Conservation (phyloP, 37 sponge, comb jelly and placozoan species). For the Petrosia ficiformis region DNA sequence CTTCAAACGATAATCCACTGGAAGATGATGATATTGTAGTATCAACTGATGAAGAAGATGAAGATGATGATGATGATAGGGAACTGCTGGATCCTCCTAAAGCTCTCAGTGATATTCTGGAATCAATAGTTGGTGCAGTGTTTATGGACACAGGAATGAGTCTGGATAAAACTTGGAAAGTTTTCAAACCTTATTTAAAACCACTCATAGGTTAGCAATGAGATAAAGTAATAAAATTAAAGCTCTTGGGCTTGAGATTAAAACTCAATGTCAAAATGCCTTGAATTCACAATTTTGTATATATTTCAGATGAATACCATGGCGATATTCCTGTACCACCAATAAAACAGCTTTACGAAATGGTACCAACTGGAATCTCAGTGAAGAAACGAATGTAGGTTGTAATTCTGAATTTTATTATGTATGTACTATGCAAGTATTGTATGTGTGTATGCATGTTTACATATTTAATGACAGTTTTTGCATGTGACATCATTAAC, state of each 20-base stretch:
- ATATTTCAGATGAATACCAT: constrained; percentile 28
- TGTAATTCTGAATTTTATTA: too few species aligned
- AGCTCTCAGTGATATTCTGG: constrained; percentile 89
- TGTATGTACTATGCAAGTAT: too few species aligned
- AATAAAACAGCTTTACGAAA: constrained; percentile 27
- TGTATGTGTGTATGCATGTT: too few species aligned
- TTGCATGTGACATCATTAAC: too few species aligned
- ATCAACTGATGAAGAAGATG: not conserved
- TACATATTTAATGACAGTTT: too few species aligned
- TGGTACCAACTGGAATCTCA: not conserved
- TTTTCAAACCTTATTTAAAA: constrained; percentile 62
- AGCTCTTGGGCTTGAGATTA: not conserved
- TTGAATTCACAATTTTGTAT: not conserved
- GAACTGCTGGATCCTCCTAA: constrained; percentile 81
- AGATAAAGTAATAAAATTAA: not conserved
- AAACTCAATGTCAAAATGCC: not conserved
- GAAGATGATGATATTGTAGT: constrained; percentile 1
- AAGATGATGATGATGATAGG: constrained; percentile 10
- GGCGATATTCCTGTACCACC: constrained; percentile 41
- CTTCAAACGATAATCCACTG: too few species aligned
- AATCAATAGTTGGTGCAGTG: constrained; percentile 90
- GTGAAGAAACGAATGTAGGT: not conserved
- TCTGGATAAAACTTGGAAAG: constrained; percentile 71
- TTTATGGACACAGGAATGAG: constrained; percentile 87
- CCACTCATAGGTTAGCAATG: constrained; percentile 1